Conservation (phyloP, 2,888 invertebrate genomes). For the Anaspis maculata region DNA sequence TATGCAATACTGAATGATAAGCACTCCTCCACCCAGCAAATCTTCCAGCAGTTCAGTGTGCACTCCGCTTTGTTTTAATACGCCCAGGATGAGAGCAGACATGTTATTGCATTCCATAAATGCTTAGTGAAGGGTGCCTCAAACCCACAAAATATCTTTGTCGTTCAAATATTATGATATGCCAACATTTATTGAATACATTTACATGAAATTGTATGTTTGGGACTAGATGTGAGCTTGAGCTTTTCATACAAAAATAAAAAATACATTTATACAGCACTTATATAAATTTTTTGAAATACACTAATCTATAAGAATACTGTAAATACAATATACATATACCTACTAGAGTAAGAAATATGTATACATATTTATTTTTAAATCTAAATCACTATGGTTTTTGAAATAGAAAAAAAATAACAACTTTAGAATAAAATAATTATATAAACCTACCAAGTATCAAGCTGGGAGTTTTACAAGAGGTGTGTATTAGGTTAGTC, state of each 20-base stretch:
- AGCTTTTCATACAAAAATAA: slow-evolving; percentile 45
- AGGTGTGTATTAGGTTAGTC: too few relatives aligned
- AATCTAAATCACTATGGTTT: too few relatives aligned
- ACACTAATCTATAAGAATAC: slow-evolving; percentile 43
- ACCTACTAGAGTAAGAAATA: slow-evolving; percentile 39
- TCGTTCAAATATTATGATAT: slow-evolving; percentile 35
- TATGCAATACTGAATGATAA: background rate
- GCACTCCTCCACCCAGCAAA: background rate
- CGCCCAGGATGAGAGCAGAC: too few relatives aligned
- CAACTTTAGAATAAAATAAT: too few relatives aligned
- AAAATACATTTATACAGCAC: slow-evolving; percentile 40
- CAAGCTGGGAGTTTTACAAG: slow-evolving; percentile 36
- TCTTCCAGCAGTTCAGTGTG: too few relatives aligned
- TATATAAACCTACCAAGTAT: slow-evolving; percentile 37
- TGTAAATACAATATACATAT: slow-evolving; percentile 42
- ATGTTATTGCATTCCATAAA: too few relatives aligned
- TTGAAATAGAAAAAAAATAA: too few relatives aligned
- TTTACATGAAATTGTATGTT: slow-evolving; percentile 24
- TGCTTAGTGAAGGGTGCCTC: too few relatives aligned
- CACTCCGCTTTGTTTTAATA: too few relatives aligned
- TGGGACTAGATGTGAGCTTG: slow-evolving; percentile 44
- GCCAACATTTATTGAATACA: slow-evolving; percentile 34
- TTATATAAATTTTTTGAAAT: slow-evolving; percentile 43
- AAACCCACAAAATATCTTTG: too few relatives aligned
- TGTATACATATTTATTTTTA: too few relatives aligned